A percentile compares a stretch with the other conserved stretches of the same genome.
phyloP scores from a whole-genome alignment of 2,888 invertebrate genomes.

The Cryptocheilus praepositus region DNA sequence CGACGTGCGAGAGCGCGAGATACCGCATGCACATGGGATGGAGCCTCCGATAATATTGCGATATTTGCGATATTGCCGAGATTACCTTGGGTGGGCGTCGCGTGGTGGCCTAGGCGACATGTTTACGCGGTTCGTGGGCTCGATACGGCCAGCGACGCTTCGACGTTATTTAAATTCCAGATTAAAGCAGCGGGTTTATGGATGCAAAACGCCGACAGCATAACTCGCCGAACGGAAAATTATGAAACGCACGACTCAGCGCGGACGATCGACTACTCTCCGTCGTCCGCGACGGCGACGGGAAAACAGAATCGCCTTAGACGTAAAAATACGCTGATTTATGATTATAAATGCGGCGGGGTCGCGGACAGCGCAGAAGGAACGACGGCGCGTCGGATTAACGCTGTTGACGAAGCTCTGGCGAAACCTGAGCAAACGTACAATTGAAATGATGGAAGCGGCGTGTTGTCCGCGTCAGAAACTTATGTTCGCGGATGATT shows the following conservation, averaged over 20 bases:
- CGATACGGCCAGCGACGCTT: conserved; percentile 5
- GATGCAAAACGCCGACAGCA: neutral
- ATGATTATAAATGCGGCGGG: no score
- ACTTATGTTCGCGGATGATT: no score
- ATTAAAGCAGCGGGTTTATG: no score
- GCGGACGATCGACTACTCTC: no score
- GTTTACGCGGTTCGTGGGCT: conserved; percentile 24
- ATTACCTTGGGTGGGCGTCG: conserved; percentile 34
- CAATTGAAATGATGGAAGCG: neutral
- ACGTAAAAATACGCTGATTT: no score
- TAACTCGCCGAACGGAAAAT: neutral
- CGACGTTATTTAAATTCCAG: neutral
- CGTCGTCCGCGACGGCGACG: neutral
- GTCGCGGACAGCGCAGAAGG: no score
- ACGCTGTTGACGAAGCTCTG: neutral
- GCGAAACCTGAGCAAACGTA: neutral
- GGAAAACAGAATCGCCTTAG: neutral
- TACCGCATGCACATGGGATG: conserved; percentile 12
- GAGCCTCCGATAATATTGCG: conserved; percentile 25
- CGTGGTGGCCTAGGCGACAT: conserved; percentile 23
- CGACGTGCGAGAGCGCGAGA: neutral
- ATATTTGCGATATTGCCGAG: conserved; percentile 42
- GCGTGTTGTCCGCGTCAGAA: no score
- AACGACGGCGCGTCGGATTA: neutral
- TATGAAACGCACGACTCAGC: no score